Conservation (phyloP, 2,888 invertebrate species). For the Argynnis bischoffii region DNA sequence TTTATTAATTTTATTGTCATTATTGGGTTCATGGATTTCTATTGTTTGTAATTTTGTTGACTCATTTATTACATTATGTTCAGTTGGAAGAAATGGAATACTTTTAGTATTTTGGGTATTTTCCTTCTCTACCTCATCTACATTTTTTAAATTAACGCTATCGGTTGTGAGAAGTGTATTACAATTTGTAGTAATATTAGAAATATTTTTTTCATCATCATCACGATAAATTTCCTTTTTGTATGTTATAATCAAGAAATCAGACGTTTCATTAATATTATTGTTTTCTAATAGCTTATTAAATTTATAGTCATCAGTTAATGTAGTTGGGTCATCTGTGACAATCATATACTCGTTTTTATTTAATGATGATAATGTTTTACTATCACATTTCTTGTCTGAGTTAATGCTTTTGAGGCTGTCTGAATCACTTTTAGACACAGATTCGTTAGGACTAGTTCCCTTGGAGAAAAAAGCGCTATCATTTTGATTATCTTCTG, state of each 20-base stretch:
- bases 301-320: conserved; percentile 71
- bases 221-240: background rate
- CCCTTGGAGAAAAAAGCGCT: conserved; percentile 73
- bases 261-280: conserved; percentile 9
- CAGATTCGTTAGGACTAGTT: conserved; percentile 68
- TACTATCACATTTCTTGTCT: conserved; percentile 13
- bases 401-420: conserved; percentile 55
- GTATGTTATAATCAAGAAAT: background rate
- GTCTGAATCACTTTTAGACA: conserved; percentile 66
- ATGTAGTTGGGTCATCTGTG: conserved; percentile 43
- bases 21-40: background rate
- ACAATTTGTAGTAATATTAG: too few species aligned
- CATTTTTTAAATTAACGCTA: background rate
- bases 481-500: conserved; percentile 52
- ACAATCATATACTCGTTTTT: conserved; percentile 3
- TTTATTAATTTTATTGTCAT: conserved; percentile 1
- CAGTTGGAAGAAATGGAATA: background rate
- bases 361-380: conserved; percentile 4
- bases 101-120: background rate
- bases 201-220: background rate
- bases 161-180: too few species aligned
- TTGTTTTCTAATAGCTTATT: conserved; percentile 54
- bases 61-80: background rate
- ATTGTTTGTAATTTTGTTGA: background rate
- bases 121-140: background rate